Conservation (phyloP, 2,797 vertebrate species). For the Micromesistius poutassou region DNA sequence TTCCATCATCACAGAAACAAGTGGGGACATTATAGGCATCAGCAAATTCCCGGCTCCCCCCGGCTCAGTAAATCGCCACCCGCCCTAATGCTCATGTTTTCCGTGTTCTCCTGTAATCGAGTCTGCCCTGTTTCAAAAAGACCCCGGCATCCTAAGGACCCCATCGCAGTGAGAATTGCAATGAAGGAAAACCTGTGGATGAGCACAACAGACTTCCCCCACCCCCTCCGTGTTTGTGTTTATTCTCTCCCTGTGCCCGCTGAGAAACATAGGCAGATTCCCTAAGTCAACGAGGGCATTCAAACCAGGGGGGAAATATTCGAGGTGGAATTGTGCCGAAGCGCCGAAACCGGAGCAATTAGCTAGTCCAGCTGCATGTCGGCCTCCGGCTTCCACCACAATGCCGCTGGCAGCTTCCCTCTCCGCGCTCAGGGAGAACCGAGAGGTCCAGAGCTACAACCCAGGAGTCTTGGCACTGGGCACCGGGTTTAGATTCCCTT, state of each 20-base stretch:
- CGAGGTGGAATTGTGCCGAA: constrained; percentile 25
- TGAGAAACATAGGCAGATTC: constrained; percentile 17
- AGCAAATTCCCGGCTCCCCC: constrained; percentile 23
- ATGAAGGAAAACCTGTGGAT: constrained; percentile 29
- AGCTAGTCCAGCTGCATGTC: constrained; percentile 36
- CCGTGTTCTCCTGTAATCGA: not conserved
- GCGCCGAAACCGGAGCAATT: constrained; percentile 42
- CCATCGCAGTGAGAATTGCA: not conserved
- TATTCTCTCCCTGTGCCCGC: not conserved
- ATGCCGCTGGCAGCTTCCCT: constrained; percentile 43
- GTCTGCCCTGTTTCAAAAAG: not conserved
- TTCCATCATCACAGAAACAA: constrained; percentile 30
- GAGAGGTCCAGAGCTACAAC: constrained; percentile 37
- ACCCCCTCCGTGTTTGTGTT: constrained; percentile 15
- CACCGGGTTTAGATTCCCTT: constrained; percentile 44
- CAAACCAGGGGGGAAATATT: constrained; percentile 33
- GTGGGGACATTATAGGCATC: constrained; percentile 25
- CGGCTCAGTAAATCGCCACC: constrained; percentile 20
- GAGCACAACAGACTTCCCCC: constrained; percentile 18
- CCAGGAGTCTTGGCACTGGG: constrained; percentile 47
- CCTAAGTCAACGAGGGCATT: constrained; percentile 39
- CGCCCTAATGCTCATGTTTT: constrained; percentile 4
- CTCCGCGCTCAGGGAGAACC: constrained; percentile 33
- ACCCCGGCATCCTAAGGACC: not conserved
- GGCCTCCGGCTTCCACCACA: constrained; percentile 32